Evolutionary conservation across 2,888 invertebrate genomes (phyloP).

Genomic region (Mesochorus sp.): DNA sequence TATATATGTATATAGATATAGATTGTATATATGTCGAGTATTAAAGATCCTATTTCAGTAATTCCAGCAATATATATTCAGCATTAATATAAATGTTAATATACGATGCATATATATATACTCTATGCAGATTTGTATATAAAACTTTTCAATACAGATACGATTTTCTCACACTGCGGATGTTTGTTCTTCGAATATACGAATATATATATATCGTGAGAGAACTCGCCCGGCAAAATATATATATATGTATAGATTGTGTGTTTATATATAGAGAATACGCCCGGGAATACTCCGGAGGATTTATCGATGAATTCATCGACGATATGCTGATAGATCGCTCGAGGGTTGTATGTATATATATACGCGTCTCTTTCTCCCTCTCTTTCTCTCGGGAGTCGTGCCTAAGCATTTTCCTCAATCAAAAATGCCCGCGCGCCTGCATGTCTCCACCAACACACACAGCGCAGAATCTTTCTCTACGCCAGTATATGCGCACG

Average conservation of each 20-base stretch:
- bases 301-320: conserved; percentile 33
- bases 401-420: conserved; percentile 34
- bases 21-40: background rate
- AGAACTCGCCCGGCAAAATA: no score
- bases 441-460: conserved; percentile 40
- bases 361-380: no score
- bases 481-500: conserved; percentile 13
- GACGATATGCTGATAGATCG: conserved; percentile 9
- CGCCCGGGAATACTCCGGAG: conserved; percentile 2
- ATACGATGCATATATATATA: no score
- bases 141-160: no score
- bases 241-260: background rate
- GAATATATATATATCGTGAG: no score
- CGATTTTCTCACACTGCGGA: no score
- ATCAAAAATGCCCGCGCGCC: conserved; percentile 49
- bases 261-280: background rate
- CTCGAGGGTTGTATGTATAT: background rate
- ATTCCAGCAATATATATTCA: background rate
- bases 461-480: conserved; percentile 12
- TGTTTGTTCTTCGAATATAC: no score
- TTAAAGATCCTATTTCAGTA: conserved; percentile 32
- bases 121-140: no score
- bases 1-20: background rate
- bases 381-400: no score
- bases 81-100: background rate